Evolutionary conservation across 2,888 invertebrate genomes (phyloP).

Genomic region (Eretmocerus hayati): DNA sequence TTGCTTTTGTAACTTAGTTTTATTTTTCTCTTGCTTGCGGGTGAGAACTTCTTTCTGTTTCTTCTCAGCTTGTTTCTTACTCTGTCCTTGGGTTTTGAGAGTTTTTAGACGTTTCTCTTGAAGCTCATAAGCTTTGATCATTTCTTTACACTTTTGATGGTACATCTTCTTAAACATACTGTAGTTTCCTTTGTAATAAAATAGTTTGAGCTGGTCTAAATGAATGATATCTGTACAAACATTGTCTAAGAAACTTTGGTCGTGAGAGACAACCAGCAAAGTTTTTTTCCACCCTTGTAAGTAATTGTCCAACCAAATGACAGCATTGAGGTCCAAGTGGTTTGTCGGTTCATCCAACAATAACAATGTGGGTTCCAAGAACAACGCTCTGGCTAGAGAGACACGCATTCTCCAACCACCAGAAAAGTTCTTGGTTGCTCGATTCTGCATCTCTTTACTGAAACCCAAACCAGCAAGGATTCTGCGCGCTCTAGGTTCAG

Average conservation of each 20-base stretch:
- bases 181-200: conserved; percentile 97
- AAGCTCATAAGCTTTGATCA: conserved; percentile 95
- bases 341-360: conserved; percentile 99
- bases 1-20: conserved; percentile 68
- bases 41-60: conserved; percentile 88
- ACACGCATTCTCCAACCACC: conserved; percentile 99
- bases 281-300: conserved; percentile 99
- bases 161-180: conserved; percentile 99
- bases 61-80: conserved; percentile 93
- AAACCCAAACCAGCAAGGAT: conserved; percentile 98
- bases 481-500: conserved; percentile 91
- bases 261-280: conserved; percentile 95
- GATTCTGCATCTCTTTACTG: conserved; percentile 78
- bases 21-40: conserved; percentile 87
- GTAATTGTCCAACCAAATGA: conserved; percentile 99
- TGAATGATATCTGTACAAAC: conserved; percentile 99
- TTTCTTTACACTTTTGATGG: conserved; percentile 89
- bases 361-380: conserved; percentile 93
- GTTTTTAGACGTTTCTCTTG: conserved; percentile 95
- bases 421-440: conserved; percentile 83
- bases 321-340: conserved; percentile 97
- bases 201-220: conserved; percentile 86
- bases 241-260: conserved; percentile 98
- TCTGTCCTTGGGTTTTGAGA: conserved; percentile 89
- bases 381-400: conserved; percentile 90